Percentiles rank a stretch among this genome's conserved stretches.
These are phyloP conservation scores for Oreochromis tanganicae DNA, from an alignment of 2,113 vertebrate species.

Conservation along the genomic window DNA sequence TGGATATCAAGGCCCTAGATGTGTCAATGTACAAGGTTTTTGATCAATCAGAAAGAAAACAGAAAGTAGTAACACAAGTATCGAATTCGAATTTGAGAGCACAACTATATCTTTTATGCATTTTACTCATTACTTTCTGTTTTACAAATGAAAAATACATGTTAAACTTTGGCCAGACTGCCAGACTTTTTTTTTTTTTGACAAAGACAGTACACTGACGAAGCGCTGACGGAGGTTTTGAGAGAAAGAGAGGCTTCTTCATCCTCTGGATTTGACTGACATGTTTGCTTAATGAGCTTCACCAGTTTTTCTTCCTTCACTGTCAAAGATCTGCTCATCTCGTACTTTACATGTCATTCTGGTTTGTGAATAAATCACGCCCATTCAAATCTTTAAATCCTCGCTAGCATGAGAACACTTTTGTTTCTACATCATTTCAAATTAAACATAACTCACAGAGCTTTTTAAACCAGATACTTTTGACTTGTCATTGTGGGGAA, in stretches of 20 bases:
- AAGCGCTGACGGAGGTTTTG: neutral
- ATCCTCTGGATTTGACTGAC: neutral
- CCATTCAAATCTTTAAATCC: neutral
- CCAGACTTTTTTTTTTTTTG: neutral
- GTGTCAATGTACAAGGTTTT: neutral
- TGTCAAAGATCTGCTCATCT: neutral
- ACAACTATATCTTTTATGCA: neutral
- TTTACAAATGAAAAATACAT: slow-evolving; percentile 6
- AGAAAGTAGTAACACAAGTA: neutral
- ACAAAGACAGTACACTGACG: neutral
- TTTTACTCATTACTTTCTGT: neutral
- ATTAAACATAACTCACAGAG: neutral
- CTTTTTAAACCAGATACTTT: neutral
- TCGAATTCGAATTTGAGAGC: neutral
- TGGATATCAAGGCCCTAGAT: neutral
- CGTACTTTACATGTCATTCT: neutral
- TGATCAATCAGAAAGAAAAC: neutral
- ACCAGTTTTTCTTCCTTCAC: neutral
- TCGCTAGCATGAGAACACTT: neutral
- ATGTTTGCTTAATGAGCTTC: slow-evolving; percentile 5
- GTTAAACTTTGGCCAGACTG: neutral
- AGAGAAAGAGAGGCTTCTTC: neutral
- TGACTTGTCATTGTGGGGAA: neutral
- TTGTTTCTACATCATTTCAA: neutral
- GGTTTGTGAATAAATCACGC: neutral